Conservation (phyloP, 2,888 invertebrate species). For the Troides aeacus region DNA sequence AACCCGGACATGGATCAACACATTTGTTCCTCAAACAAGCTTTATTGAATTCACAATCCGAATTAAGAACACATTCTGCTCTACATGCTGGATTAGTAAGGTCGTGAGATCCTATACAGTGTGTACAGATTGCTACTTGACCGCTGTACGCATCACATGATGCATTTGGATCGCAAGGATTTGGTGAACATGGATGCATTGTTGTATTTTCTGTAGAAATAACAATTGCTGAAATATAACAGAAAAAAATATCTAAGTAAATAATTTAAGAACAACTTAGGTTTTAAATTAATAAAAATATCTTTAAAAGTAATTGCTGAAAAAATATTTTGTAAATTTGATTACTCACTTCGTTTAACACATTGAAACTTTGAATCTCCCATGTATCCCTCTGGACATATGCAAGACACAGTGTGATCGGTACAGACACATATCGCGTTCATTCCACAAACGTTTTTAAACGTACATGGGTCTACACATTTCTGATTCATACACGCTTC, state of each 20-base stretch:
- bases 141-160: conserved; percentile 86
- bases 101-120: conserved; percentile 85
- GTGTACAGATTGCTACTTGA: conserved; percentile 88
- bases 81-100: conserved; percentile 86
- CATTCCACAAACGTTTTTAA: conserved; percentile 87
- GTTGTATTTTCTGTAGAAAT: conserved; percentile 81
- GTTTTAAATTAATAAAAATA: background rate
- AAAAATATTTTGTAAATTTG: conserved; percentile 14
- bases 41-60: conserved; percentile 88
- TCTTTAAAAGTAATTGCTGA: background rate
- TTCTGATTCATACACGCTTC: conserved; percentile 88
- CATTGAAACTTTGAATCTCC: conserved; percentile 91
- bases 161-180: conserved; percentile 85
- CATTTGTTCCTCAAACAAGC: conserved; percentile 88
- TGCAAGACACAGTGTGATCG: conserved; percentile 91
- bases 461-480: conserved; percentile 86
- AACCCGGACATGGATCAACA: conserved; percentile 88
- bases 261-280: conserved; percentile 14
- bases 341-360: conserved; percentile 74
- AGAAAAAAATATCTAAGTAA: conserved; percentile 17
- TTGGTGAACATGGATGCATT: conserved; percentile 86
- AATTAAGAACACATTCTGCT: conserved; percentile 90
- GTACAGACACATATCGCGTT: conserved; percentile 89
- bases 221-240: conserved; percentile 68
- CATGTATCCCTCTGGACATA: conserved; percentile 87